Conservation (phyloP, 2,113 vertebrate genomes). For the Mustelus asterias region DNA sequence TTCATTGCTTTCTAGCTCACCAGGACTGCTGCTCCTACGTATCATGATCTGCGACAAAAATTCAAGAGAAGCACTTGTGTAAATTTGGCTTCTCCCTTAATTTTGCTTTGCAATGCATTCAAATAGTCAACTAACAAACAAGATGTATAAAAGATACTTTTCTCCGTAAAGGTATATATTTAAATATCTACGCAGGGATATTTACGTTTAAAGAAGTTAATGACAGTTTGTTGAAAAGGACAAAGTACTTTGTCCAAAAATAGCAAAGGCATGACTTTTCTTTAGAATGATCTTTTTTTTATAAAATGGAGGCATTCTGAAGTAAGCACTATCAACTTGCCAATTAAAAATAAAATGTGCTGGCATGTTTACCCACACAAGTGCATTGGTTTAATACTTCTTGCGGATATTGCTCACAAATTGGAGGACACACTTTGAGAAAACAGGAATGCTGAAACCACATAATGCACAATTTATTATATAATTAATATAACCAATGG, state of each 20-base stretch:
- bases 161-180: not conserved
- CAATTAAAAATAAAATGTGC: not conserved
- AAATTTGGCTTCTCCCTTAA: not conserved
- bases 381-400: not conserved
- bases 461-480: not conserved
- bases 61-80: not conserved
- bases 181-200: not conserved
- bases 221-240: not conserved
- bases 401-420: not conserved
- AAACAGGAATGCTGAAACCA: not conserved
- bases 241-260: not conserved
- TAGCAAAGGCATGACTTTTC: not conserved
- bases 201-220: not conserved
- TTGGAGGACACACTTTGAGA: not conserved
- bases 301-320: not conserved
- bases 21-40: slow-evolving; percentile 69
- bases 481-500: not conserved
- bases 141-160: not conserved
- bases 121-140: not conserved
- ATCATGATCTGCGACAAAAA: slow-evolving; percentile 61
- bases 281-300: not conserved
- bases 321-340: not conserved
- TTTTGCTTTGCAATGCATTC: not conserved
- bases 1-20: slow-evolving; percentile 66
- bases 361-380: not conserved